phyloP scores from a whole-genome alignment of 2,888 invertebrate species.

The Barypeithes pellucidus region DNA sequence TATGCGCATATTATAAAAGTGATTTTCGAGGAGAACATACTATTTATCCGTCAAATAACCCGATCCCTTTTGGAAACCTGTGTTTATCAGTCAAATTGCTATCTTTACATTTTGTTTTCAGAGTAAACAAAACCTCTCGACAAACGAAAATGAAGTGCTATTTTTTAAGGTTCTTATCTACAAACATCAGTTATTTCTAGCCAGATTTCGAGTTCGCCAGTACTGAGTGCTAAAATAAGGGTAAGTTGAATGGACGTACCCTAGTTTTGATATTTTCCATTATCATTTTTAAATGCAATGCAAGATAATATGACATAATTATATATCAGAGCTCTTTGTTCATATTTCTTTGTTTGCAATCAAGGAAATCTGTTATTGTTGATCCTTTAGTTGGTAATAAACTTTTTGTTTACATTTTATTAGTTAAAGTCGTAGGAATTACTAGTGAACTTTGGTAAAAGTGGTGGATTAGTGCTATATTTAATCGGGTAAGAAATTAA shows the following conservation, averaged over 20 bases:
- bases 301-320: too few relatives aligned
- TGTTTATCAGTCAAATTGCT: slow-evolving; percentile 28
- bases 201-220: background rate
- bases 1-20: slow-evolving; percentile 33
- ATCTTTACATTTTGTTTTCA: slow-evolving; percentile 23
- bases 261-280: background rate
- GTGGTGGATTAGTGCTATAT: background rate
- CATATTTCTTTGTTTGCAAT: slow-evolving; percentile 5
- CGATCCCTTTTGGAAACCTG: slow-evolving; percentile 7
- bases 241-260: slow-evolving; percentile 13
- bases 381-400: background rate
- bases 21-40: slow-evolving; percentile 7
- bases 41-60: slow-evolving; percentile 1
- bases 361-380: slow-evolving; percentile 2
- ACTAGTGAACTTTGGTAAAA: slow-evolving; percentile 1
- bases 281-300: background rate
- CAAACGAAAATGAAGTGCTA: slow-evolving; percentile 12
- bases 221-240: background rate
- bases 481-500: too few relatives aligned
- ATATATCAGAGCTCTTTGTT: background rate
- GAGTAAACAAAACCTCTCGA: slow-evolving; percentile 4
- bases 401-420: background rate
- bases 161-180: slow-evolving; percentile 24
- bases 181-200: background rate
- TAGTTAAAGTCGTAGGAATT: background rate